Base-by-base conservation (phyloP, 2,797 vertebrate genomes). In the Saxicola maurus region DNA sequence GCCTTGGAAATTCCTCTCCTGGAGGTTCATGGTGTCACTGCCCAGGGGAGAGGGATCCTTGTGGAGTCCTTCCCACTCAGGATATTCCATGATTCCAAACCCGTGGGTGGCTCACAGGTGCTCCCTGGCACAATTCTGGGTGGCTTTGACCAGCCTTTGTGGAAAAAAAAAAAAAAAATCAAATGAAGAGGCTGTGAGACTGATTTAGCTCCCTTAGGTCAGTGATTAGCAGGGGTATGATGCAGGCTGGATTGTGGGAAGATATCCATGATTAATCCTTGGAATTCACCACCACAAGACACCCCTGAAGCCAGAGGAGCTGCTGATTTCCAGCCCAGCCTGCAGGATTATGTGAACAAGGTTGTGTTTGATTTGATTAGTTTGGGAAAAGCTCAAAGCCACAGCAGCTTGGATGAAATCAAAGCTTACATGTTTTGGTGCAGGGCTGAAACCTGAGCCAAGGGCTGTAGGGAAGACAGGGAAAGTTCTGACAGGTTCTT, bases 361-460 rank as follows among this genome's bases (percentile, higher is more conserved):
- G 42, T 76, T 42, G 19, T 2, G 8, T 89, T 94, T 59, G 46
- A 33, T 72, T 75, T 82, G 72, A 68, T 89, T 87, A 49, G 60
- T 11, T 89, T 61, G 76, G 65, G 91, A 38, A 51, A 72, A 82
- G 46, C 57, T 78, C 68, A 75, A 86, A 96, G 43, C 74, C 86
- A 9, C 85, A 65, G 42, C 45, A 80, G 38, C 48, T 38, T 81
- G 85, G 78, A 85, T 64, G 81, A 80, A 82, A 86, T 23, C 35
- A 77, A 81, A 91, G 51, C 35, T 82, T 64, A 14, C 76, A 5
- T 66, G 89, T 76, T 79, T 64, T 72, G 80, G 53, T 57, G 72
- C 28, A 59, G 59, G 68, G 55, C 45, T 56, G 76, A 79, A 93
- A 92, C 43, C 60, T 51, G 83, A 90, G 57, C 74, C 45, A 8